These are phyloP conservation scores for Rhagonycha lutea DNA, from an alignment of 2,888 invertebrate genomes.

Conservation along the genomic window DNA sequence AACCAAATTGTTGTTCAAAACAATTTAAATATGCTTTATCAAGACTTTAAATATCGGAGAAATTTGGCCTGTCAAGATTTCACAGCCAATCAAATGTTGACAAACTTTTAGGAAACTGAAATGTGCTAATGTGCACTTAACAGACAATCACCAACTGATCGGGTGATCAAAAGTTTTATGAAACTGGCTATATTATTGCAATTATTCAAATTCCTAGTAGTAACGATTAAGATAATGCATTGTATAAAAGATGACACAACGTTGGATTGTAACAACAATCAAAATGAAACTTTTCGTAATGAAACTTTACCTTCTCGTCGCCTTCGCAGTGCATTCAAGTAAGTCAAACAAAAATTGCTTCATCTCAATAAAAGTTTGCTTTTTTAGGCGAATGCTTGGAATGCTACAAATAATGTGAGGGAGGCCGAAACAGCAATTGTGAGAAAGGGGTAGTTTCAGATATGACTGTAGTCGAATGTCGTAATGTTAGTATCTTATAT, in stretches of 20 bases:
- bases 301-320: neutral
- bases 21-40: too few species aligned
- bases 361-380: neutral
- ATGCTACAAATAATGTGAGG: conserved; percentile 11
- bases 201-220: too few species aligned
- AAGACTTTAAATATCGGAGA: too few species aligned
- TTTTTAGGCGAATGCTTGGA: neutral
- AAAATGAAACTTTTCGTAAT: neutral
- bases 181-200: too few species aligned
- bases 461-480: conserved; percentile 7
- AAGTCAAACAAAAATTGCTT: neutral
- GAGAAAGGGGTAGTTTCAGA: conserved; percentile 2
- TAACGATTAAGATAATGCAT: too few species aligned
- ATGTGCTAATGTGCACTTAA: too few species aligned
- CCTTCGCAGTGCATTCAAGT: neutral
- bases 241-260: neutral
- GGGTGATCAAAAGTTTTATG: too few species aligned
- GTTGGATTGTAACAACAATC: neutral
- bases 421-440: conserved; percentile 1
- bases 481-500: neutral
- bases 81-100: too few species aligned
- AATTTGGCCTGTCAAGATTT: too few species aligned
- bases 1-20: too few species aligned
- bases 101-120: too few species aligned
- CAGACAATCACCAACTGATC: too few species aligned